phyloP scores from a whole-genome alignment of 2,888 invertebrate species.

The Pseudanteris insignis region DNA sequence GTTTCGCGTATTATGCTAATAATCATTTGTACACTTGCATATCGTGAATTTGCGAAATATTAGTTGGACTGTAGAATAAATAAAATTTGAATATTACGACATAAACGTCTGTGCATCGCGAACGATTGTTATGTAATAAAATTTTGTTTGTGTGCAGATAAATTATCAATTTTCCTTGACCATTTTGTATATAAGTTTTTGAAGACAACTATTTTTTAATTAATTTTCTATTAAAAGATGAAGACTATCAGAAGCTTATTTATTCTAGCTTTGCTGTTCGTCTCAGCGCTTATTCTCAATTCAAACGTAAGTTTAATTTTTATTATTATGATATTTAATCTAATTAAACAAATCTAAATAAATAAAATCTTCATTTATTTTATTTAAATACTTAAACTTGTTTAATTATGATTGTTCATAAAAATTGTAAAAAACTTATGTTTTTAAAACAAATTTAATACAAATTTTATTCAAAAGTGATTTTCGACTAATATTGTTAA shows the following conservation, averaged over 20 bases:
- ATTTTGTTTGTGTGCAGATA: slow-evolving; percentile 20
- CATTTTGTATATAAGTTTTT: slow-evolving; percentile 24
- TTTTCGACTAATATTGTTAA: no score
- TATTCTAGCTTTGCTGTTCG: slow-evolving; percentile 4
- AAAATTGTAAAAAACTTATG: no score
- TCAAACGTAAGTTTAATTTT: slow-evolving; percentile 19
- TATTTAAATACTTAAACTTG: no score
- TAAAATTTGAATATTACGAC: slow-evolving; percentile 6
- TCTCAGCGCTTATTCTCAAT: slow-evolving; percentile 1
- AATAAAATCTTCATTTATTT: no score
- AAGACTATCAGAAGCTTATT: slow-evolving; percentile 6
- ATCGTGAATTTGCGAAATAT: slow-evolving; percentile 1
- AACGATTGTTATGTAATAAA: slow-evolving; percentile 18
- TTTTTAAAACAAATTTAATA: no score
- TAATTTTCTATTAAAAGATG: slow-evolving; percentile 18
- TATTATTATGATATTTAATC: no score
- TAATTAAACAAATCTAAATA: no score
- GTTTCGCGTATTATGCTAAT: no score
- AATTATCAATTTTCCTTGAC: slow-evolving; percentile 25
- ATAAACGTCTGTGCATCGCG: slow-evolving; percentile 7
- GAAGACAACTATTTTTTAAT: slow-evolving; percentile 7
- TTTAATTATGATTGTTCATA: no score
- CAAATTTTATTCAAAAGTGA: no score
- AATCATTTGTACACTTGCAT: not conserved
- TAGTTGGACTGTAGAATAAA: not conserved